Evolutionary conservation across 1,140 invertebrate genomes (phyloP).

Genomic region (Geopemphigus sp.): DNA sequence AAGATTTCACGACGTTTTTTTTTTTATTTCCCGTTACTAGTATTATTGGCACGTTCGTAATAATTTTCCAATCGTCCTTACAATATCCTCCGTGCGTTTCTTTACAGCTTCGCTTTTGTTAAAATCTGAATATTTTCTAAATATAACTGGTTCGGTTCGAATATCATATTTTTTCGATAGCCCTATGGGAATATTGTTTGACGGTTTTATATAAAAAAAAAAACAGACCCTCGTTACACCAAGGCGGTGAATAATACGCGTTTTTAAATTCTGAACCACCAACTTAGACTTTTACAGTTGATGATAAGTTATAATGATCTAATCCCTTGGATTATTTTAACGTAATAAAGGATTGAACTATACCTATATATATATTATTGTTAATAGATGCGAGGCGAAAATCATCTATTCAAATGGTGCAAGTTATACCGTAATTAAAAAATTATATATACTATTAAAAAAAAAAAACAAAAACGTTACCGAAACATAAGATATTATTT

Average conservation of each 20-base stretch:
- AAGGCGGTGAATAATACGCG: neutral
- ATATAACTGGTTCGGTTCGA: neutral
- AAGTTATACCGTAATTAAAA: no score
- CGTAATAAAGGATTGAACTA: no score
- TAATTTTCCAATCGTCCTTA: neutral
- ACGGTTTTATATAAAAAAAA: neutral
- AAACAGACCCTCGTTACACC: neutral
- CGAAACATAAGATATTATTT: no score
- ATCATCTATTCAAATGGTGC: no score
- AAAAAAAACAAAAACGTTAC: no score
- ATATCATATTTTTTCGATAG: neutral
- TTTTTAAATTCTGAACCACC: neutral
- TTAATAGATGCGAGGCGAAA: no score
- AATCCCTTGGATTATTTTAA: no score
- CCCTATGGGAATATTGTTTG: neutral
- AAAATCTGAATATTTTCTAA: neutral
- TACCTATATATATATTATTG: no score
- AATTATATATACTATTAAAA: no score
- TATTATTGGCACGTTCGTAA: neutral
- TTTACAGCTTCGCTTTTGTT: neutral
- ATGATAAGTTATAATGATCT: no score
- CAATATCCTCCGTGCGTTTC: neutral
- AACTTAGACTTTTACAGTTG: no score
- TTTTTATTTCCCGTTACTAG: neutral
- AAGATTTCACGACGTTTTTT: neutral